Percentiles rank a stretch among this genome's conserved stretches.
phyloP scores from a whole-genome alignment of 1,140 invertebrate species.

The Lordiphosa mommai region DNA sequence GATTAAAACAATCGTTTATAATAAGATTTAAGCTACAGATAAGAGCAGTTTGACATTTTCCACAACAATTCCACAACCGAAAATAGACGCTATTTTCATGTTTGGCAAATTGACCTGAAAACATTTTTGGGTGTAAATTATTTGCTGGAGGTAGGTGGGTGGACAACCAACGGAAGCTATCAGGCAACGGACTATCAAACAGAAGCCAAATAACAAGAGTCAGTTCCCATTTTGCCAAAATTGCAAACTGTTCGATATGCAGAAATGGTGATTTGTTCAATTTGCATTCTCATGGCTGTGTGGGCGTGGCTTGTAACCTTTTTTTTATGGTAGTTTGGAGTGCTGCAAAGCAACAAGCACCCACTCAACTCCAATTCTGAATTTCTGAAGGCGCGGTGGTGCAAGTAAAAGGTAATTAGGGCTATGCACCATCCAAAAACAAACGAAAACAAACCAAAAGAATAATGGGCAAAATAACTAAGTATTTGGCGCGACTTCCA shows the following conservation, averaged over 20 bases:
- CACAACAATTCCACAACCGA: slow-evolving; percentile 15
- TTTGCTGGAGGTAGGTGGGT: background rate
- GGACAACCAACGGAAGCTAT: too few species aligned
- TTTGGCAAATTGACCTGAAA: slow-evolving; percentile 18
- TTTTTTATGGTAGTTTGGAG: slow-evolving; percentile 9
- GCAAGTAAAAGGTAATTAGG: slow-evolving; percentile 54
- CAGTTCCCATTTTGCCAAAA: slow-evolving; percentile 5
- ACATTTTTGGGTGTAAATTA: slow-evolving; percentile 15
- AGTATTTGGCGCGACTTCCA: slow-evolving; percentile 40
- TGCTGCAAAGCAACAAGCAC: slow-evolving; percentile 45
- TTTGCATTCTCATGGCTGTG: slow-evolving; percentile 30
- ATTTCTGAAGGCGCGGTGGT: slow-evolving; percentile 13
- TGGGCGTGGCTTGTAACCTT: slow-evolving; percentile 48
- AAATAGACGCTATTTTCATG: slow-evolving; percentile 30
- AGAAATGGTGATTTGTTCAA: slow-evolving; percentile 45
- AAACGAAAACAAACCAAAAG: slow-evolving; percentile 7
- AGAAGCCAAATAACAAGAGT: slow-evolving; percentile 2
- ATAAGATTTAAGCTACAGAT: slow-evolving; percentile 36
- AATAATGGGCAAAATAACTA: slow-evolving; percentile 61
- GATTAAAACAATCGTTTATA: slow-evolving; percentile 60
- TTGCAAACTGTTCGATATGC: slow-evolving; percentile 27
- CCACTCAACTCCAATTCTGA: slow-evolving; percentile 19
- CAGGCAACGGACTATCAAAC: too few species aligned
- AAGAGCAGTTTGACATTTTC: slow-evolving; percentile 37
- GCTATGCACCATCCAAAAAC: slow-evolving; percentile 17